Conservation (phyloP, 2,113 vertebrate species). For the Turnix velox region DNA sequence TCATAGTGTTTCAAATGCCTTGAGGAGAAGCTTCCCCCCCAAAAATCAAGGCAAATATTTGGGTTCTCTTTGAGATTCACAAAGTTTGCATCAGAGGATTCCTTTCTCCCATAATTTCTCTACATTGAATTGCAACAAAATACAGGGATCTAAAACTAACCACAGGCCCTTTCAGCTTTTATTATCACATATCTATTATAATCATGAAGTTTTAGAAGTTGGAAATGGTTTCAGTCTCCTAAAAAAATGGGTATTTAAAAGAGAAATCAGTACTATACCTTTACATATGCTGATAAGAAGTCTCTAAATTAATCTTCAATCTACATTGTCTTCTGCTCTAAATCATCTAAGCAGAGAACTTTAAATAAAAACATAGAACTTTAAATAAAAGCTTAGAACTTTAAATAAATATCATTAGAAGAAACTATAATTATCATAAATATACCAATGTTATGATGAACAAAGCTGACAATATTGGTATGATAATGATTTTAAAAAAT, state of each 20-base stretch:
- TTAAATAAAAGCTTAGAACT: neutral
- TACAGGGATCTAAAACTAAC: neutral
- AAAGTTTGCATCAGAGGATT: neutral
- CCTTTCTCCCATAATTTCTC: neutral
- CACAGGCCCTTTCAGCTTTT: neutral
- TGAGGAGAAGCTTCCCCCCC: neutral
- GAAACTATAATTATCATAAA: neutral
- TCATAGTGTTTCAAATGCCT: neutral
- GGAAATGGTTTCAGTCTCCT: neutral
- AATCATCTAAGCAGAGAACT: neutral
- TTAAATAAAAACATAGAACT: neutral
- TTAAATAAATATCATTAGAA: conserved; percentile 5
- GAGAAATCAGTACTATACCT: neutral
- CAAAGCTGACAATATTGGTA: conserved; percentile 4
- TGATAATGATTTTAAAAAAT: neutral
- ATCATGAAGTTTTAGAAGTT: neutral
- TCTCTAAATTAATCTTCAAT: neutral
- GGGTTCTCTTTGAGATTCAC: neutral
- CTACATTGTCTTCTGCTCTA: neutral
- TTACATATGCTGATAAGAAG: neutral
- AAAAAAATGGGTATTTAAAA: accelerated
- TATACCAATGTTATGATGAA: conserved; percentile 9
- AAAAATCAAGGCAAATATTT: neutral
- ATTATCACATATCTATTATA: neutral
- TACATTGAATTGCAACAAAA: neutral